Percentiles rank a stretch among this genome's conserved stretches.
phyloP scores from a whole-genome alignment of 2,113 vertebrate genomes.

The Callionymus lyra region DNA sequence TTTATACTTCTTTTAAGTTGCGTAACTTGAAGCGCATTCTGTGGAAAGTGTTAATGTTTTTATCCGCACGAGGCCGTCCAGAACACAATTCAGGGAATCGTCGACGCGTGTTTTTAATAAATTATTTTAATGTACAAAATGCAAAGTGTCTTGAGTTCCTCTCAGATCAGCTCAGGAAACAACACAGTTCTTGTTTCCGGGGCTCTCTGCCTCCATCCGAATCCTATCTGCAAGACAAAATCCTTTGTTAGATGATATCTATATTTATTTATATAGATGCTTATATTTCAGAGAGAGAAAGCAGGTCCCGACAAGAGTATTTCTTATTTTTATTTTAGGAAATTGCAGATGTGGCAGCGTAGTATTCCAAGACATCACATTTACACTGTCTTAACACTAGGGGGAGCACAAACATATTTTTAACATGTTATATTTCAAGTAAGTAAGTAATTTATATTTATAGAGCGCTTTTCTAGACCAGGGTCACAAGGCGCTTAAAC shows the following conservation, averaged over 20 bases:
- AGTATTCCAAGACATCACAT: no score
- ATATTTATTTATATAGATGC: no score
- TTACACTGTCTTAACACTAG: no score
- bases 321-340: neutral
- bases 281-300: neutral
- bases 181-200: slow-evolving; percentile 64
- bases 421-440: no score
- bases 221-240: slow-evolving; percentile 72
- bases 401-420: no score
- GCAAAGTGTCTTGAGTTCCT: no score
- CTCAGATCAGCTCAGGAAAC: slow-evolving; percentile 63
- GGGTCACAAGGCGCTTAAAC: no score
- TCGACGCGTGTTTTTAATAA: slow-evolving; percentile 26
- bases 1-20: slow-evolving; percentile 9
- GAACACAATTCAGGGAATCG: neutral
- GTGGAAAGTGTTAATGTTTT: slow-evolving; percentile 12
- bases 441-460: no score
- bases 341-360: no score
- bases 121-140: slow-evolving; percentile 21
- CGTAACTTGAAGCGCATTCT: slow-evolving; percentile 9
- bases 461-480: no score
- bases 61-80: neutral
- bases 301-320: neutral
- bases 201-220: slow-evolving; percentile 48
- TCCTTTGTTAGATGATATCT: no score